phyloP scores from a whole-genome alignment of 2,113 vertebrate species.

The Piaya cayana region DNA sequence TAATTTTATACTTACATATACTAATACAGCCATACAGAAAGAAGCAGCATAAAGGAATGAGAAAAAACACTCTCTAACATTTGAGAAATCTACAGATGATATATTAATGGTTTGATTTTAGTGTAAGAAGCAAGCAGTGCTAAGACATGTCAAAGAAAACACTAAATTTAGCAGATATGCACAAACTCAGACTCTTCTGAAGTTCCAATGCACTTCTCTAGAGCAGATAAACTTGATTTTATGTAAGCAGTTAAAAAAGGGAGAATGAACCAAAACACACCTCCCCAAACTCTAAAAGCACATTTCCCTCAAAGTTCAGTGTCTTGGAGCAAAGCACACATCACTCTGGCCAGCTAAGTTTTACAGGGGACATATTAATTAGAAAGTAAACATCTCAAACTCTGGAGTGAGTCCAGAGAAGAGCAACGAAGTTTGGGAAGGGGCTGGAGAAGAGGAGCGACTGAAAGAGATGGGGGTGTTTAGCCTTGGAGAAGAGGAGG shows the following conservation, averaged over 20 bases:
- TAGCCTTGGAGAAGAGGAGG: no score
- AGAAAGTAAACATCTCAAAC: no score
- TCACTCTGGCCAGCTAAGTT: neutral
- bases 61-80: neutral
- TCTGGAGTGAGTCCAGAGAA: no score
- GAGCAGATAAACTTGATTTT: neutral
- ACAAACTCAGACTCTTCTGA: neutral
- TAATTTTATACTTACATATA: neutral
- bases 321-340: neutral
- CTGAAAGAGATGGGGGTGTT: no score
- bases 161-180: neutral
- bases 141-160: neutral
- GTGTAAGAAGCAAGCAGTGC: neutral
- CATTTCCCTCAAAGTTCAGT: neutral
- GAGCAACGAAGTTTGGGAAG: no score
- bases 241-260: neutral
- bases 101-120: neutral
- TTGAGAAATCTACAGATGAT: neutral
- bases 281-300: neutral
- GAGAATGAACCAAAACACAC: neutral
- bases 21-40: neutral
- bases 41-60: neutral
- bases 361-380: neutral
- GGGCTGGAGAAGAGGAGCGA: no score
- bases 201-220: neutral